Evolutionary conservation across 2,797 vertebrate species (phyloP), one percentile per base, ranked within the genome.

Genomic region (Gymnocypris eckloni): DNA sequence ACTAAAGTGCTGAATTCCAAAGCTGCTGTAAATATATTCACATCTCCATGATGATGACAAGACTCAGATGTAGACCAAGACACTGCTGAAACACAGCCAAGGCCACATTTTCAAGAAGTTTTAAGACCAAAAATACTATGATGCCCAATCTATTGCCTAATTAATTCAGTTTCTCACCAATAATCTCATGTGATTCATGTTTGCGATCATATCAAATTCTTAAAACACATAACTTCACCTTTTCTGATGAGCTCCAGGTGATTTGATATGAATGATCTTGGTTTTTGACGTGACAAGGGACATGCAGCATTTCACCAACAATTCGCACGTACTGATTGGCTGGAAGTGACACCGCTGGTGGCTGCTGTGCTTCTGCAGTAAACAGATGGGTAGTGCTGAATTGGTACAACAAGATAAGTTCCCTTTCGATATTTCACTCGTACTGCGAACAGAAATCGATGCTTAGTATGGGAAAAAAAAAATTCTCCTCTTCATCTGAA

Each of bases 231-330:
- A 48, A 79, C 39, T 84, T 89, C 82, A 96, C 95, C 85, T 93
- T 86, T 78, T 72, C 43, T 11, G 54, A 25, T 0, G 90, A 87
- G 7, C 76, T 85, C 97, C 96, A 97, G 72, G 54, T 90, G 87
- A 95, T 7, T 0, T 0, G 86, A 87, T 81, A 91, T 4, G 79
- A 79, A 20, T 93, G 81, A 9, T 88, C 79, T 0, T 88, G 67
- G 33, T 94, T 92, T 8, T 64, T 91, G 52, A 86, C 83, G 52
- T 87, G 71, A 89, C 98, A 99, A 67, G 90, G 91, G 43, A 97
- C 93, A 4, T 86, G 3, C 59, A 98, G 96, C 9, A 4, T 79
- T 88, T 99, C 97, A 0, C 98, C 97, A 50, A 89, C 87, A 0
- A 98, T 93, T 59, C 92, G 91, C 18, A 97, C 90, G 0, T 93